Base-by-base conservation (phyloP, 2,888 invertebrate genomes). In the Linyphia triangularis region DNA sequence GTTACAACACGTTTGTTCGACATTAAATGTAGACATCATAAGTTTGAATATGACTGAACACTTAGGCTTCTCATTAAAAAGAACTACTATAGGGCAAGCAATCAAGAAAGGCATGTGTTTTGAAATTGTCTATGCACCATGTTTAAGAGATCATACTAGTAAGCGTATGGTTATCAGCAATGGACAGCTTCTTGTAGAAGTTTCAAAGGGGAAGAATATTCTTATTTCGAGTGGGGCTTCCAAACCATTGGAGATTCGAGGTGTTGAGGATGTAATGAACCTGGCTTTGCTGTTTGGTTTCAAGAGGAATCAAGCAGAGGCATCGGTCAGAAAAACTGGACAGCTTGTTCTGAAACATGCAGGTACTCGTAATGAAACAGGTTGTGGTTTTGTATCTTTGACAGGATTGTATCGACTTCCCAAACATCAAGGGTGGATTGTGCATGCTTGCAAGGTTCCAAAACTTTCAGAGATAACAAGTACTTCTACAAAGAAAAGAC, bases 331-430 rank as follows among this genome's bases (percentile, higher is more conserved):
- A 30, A 84, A 78, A 72, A 22, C 13, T 28, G 78, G 88, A 6
- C 33, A 78, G 1, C 43, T 72, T 24, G 88, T 84, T 30, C 26
- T 89, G 0, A 43, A 77, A 3, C 88, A 89, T 72, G 77, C 88
- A 7, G 63, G 57, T 16, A 89, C 84, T 19, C 70, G 88, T 1
- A 70, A 67, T 26, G 77, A 89, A 33, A 84, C 88, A 7, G 88
- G 88, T 24, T 89, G 88, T 84, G 88, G 88, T 19, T 84, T 72
- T 84, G 77, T 84, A 1, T 89, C 88, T 0, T 19, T 89, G 7
- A 43, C 73, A 4, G 88, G 81, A 1, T 26, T 84, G 13, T 65
- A 28, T 7, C 77, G 40, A 37, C 22, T 89, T 6, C 78, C 78
- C 2, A 81, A 81, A 24, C 78, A 89, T 26, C 78, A 89, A 61